Evolutionary conservation across 2,113 vertebrate genomes (phyloP).

Genomic region (Crotophaga sulcirostris): DNA sequence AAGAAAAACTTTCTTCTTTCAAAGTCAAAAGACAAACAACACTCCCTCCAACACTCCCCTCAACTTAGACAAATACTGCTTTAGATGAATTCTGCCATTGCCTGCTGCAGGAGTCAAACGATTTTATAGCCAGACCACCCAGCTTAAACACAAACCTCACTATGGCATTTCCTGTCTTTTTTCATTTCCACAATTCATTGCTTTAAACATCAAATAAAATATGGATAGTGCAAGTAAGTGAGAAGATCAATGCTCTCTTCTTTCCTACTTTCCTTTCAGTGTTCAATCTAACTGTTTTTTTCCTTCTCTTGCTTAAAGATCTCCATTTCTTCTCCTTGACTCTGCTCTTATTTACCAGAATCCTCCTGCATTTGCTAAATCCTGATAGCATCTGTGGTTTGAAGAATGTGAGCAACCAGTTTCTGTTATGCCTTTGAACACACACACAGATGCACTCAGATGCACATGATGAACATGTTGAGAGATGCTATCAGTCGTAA

Average conservation of each 20-base stretch:
- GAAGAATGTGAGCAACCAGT: neutral
- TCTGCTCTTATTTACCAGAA: neutral
- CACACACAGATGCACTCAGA: neutral
- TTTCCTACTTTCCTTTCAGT: neutral
- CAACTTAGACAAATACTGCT: neutral
- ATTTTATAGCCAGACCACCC: neutral
- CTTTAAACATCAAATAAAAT: neutral
- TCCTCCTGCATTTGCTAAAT: neutral
- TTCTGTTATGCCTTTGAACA: neutral
- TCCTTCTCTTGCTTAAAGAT: neutral
- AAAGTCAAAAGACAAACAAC: neutral
- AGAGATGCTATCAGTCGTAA: constrained; percentile 23
- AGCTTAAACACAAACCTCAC: neutral
- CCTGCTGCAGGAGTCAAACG: neutral
- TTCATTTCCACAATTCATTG: neutral
- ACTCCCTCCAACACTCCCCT: too few relatives aligned
- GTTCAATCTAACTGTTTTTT: neutral
- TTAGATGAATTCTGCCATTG: neutral
- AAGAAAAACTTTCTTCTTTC: neutral
- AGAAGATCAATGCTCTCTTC: neutral
- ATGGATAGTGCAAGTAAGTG: neutral
- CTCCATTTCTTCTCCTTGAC: neutral
- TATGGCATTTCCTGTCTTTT: neutral
- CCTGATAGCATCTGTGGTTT: neutral
- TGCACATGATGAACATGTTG: neutral